Conservation (phyloP, 2,888 invertebrate species). For the Rutpela maculata region DNA sequence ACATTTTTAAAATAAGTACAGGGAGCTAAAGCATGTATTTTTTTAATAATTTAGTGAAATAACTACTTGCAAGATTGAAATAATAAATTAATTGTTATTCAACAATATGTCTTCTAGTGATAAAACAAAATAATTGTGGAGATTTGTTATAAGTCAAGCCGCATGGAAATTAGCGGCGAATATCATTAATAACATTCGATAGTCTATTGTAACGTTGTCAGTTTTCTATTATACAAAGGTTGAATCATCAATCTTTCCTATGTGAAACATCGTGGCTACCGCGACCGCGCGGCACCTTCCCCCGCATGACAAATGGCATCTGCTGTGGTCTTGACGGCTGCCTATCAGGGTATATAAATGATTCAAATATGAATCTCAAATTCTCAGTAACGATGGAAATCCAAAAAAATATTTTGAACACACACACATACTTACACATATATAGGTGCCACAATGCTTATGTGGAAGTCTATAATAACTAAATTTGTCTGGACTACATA, state of each 20-base stretch:
- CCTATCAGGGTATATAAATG: conserved; percentile 83
- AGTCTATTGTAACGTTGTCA: conserved; percentile 73
- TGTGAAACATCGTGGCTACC: conserved; percentile 70
- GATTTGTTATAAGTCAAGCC: conserved; percentile 68
- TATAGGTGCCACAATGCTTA: too few relatives aligned
- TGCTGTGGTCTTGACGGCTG: conserved; percentile 79
- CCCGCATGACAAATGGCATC: conserved; percentile 82
- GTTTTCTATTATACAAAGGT: conserved; percentile 72
- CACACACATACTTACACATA: too few relatives aligned
- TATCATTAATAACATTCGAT: conserved; percentile 73
- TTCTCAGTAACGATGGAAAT: neutral
- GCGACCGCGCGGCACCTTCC: conserved; percentile 77
- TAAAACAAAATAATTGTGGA: conserved; percentile 59
- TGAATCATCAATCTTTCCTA: conserved; percentile 72
- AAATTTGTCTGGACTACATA: too few relatives aligned
- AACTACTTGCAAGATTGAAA: neutral
- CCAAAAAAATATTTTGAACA: too few relatives aligned
- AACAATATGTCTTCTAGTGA: conserved; percentile 61
- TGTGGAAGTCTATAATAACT: too few relatives aligned
- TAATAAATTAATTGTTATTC: neutral
- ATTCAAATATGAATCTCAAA: conserved; percentile 76
- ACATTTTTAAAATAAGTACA: too few relatives aligned
- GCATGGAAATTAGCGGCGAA: conserved; percentile 71
- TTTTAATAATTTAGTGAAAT: neutral
- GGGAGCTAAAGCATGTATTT: too few relatives aligned